Evolutionary conservation across 2,113 vertebrate species (phyloP), one percentile per base, ranked within the genome.

Genomic region (Chionis minor): DNA sequence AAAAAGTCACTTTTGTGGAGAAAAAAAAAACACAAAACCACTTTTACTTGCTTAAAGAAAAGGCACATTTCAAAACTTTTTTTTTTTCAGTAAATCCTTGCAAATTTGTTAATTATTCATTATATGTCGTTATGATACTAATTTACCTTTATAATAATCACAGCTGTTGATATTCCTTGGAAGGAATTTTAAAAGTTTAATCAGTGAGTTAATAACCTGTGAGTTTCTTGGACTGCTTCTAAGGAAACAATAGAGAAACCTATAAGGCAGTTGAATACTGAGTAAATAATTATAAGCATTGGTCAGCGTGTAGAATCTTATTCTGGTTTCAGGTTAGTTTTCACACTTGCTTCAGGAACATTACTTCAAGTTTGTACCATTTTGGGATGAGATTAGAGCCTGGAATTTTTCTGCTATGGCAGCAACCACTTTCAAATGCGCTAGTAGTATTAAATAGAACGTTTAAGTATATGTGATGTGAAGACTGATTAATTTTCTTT

Each of bases 401-500:
- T 63, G 45, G 67, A n/a, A 23, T 35, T 72, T 70, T 94, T 81
- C 56, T 14, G 8, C 1, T 1, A 56, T 61, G 30, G 65, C 10
- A 28, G 23, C 23, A 17, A 56, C 30, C 8, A 12, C 40, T 86
- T 87, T 85, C 30, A 69, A 35, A 26, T 45, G 21, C 62, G 27
- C 15, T 71, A 14, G 24, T 55, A 71, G 27, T 66, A 88, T 66
- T 51, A 88, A n/a, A 67, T 44, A 52, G 65, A 71, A 52, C 59
- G 30, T 40, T 11, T 59, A 47, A 91, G 27, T 51, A 61, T 58
- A 73, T 56, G 22, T 55, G 74, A 49, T n/a, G 26, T 71, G 52
- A 70, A 96, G 56, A 83, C 9, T 82, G 30, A 94, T 94, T 95
- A 71, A 92, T 97, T 96, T 69, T 88, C 92, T 90, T 84, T 90